Conservation (phyloP, 1,140 invertebrate genomes). For the Mya arenaria region DNA sequence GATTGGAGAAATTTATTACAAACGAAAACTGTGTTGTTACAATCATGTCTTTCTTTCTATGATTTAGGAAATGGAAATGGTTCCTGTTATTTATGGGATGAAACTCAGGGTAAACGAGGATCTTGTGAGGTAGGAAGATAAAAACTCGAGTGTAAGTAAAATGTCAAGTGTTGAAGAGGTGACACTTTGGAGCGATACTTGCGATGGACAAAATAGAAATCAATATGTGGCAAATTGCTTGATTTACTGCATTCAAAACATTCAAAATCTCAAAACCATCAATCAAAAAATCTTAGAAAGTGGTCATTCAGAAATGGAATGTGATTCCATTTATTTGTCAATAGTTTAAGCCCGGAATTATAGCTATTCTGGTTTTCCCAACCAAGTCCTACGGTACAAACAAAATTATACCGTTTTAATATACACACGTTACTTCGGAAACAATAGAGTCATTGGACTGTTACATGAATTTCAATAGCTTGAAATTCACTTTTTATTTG, state of each 20-base stretch:
- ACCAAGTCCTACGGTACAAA: too few species aligned
- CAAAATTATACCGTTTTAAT: too few species aligned
- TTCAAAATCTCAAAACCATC: neutral
- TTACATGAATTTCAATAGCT: too few species aligned
- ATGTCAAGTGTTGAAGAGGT: slow-evolving; percentile 35
- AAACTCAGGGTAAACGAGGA: slow-evolving; percentile 29
- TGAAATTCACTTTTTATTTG: too few species aligned
- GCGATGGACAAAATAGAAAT: slow-evolving; percentile 59
- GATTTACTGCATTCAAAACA: neutral
- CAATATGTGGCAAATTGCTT: neutral
- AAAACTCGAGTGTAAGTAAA: slow-evolving; percentile 10
- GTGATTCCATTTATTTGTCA: slow-evolving; percentile 43
- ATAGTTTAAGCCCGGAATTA: too few species aligned
- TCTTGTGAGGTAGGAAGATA: slow-evolving; percentile 52
- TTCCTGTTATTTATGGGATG: slow-evolving; percentile 54
- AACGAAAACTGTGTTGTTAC: slow-evolving; percentile 49
- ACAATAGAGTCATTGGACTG: too few species aligned
- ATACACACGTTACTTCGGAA: too few species aligned
- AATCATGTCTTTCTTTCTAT: slow-evolving; percentile 59
- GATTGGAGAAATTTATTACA: slow-evolving; percentile 47
- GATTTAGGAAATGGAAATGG: slow-evolving; percentile 25
- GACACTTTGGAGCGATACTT: slow-evolving; percentile 51
- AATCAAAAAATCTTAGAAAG: slow-evolving; percentile 35
- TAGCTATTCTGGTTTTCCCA: too few species aligned
- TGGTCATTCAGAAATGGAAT: slow-evolving; percentile 38